Evolutionary conservation across 1,140 invertebrate species (phyloP).

Genomic region (Tetramorium parvispinum): DNA sequence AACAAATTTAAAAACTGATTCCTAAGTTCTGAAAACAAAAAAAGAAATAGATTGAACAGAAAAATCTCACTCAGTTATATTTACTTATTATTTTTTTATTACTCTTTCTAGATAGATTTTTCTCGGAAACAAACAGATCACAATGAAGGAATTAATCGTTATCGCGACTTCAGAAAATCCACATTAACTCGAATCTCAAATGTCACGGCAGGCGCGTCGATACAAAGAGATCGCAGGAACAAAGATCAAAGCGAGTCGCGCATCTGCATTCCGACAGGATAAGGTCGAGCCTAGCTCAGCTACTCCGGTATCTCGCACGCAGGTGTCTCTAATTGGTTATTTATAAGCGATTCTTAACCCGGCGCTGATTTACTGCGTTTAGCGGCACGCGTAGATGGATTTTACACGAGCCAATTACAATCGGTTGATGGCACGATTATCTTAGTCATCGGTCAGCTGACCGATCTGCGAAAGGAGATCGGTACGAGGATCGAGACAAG

Average conservation of each 20-base stretch:
- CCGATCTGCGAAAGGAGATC: slow-evolving; percentile 49
- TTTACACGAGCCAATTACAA: slow-evolving; percentile 74
- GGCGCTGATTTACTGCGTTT: slow-evolving; percentile 74
- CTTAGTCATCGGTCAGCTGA: slow-evolving; percentile 75
- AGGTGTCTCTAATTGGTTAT: slow-evolving; percentile 78
- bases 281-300: slow-evolving; percentile 59
- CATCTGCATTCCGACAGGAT: slow-evolving; percentile 75
- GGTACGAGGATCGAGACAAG: slow-evolving; percentile 42
- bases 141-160: slow-evolving; percentile 51
- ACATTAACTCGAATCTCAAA: slow-evolving; percentile 37
- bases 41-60: not conserved
- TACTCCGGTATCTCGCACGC: slow-evolving; percentile 59
- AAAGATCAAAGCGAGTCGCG: slow-evolving; percentile 74
- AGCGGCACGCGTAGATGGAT: slow-evolving; percentile 63
- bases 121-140: not conserved
- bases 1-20: not conserved
- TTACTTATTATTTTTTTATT: not conserved
- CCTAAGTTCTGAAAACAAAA: not conserved
- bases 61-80: not conserved
- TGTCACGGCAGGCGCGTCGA: slow-evolving; percentile 61
- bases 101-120: not conserved
- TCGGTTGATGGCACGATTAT: slow-evolving; percentile 70
- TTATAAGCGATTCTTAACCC: slow-evolving; percentile 76
- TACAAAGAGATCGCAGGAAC: slow-evolving; percentile 66
- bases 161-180: slow-evolving; percentile 18